Conservation (phyloP, 2,888 invertebrate genomes). For the Pristionchus maxplancki region DNA sequence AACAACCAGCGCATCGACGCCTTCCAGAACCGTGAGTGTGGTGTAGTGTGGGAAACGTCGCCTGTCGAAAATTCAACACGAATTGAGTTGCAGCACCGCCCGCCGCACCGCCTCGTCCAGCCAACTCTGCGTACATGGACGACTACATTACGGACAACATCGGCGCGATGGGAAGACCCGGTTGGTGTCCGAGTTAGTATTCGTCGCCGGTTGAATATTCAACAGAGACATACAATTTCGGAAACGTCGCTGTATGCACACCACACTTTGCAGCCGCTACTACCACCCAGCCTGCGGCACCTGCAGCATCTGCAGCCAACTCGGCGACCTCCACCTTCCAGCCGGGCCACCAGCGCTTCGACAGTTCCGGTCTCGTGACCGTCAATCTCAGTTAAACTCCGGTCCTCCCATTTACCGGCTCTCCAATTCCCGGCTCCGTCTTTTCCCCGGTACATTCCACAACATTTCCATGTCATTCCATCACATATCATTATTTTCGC, state of each 20-base stretch:
- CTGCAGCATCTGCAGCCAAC: background rate
- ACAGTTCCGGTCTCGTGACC: slow-evolving; percentile 42
- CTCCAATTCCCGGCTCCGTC: background rate
- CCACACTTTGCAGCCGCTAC: slow-evolving; percentile 13
- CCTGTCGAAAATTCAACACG: background rate
- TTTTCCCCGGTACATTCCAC: background rate
- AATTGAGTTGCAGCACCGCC: background rate
- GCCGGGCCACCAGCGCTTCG: slow-evolving; percentile 48
- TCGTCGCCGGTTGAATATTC: background rate
- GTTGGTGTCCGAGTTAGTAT: background rate
- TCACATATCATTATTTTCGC: background rate
- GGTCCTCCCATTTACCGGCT: background rate
- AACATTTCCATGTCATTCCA: slow-evolving; percentile 2
- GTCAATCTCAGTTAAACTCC: slow-evolving; percentile 48
- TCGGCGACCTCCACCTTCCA: background rate
- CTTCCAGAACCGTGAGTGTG: slow-evolving; percentile 43
- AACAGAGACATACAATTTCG: background rate
- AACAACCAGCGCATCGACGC: slow-evolving; percentile 40
- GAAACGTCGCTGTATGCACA: background rate
- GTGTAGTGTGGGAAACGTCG: slow-evolving; percentile 10
- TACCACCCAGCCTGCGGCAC: background rate
- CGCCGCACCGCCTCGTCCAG: background rate
- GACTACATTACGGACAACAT: slow-evolving; percentile 36
- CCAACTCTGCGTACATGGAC: slow-evolving; percentile 16
- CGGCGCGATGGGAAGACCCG: background rate